Conservation (phyloP, 2,888 invertebrate species). For the Blomia tropicalis region DNA sequence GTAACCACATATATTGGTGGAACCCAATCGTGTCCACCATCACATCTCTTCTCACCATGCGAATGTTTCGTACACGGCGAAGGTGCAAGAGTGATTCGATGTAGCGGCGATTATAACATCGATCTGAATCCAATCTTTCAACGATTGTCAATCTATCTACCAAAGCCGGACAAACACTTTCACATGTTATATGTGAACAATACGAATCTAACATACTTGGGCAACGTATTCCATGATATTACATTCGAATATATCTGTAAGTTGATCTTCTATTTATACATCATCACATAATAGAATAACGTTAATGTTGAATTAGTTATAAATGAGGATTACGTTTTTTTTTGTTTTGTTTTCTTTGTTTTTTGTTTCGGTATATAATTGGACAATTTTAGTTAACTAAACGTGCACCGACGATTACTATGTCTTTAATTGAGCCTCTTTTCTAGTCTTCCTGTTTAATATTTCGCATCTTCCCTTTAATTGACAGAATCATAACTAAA, state of each 20-base stretch:
- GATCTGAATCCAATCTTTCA: slow-evolving; percentile 17
- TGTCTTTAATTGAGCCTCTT: too few relatives aligned
- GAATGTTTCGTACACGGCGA: slow-evolving; percentile 21
- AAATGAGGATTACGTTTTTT: neutral
- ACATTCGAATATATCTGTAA: slow-evolving; percentile 24
- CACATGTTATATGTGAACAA: slow-evolving; percentile 24
- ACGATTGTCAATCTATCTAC: neutral
- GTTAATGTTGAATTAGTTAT: neutral
- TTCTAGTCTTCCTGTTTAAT: too few relatives aligned
- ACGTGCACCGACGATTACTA: too few relatives aligned
- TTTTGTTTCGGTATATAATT: too few relatives aligned
- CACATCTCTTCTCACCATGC: slow-evolving; percentile 22
- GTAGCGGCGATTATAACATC: slow-evolving; percentile 17
- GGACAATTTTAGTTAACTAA: too few relatives aligned
- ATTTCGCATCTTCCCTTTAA: too few relatives aligned
- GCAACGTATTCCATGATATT: slow-evolving; percentile 22
- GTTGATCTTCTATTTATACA: neutral
- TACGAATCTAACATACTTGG: slow-evolving; percentile 12
- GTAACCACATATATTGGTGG: neutral
- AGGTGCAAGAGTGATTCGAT: slow-evolving; percentile 18
- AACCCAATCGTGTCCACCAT: slow-evolving; percentile 18
- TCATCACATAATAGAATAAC: neutral
- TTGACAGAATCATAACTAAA: too few relatives aligned
- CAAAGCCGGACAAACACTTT: slow-evolving; percentile 20
- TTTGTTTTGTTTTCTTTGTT: neutral